Evolutionary conservation across 2,888 invertebrate species (phyloP), one percentile per base, ranked within the genome.

Genomic region (Uropetala carovei): DNA sequence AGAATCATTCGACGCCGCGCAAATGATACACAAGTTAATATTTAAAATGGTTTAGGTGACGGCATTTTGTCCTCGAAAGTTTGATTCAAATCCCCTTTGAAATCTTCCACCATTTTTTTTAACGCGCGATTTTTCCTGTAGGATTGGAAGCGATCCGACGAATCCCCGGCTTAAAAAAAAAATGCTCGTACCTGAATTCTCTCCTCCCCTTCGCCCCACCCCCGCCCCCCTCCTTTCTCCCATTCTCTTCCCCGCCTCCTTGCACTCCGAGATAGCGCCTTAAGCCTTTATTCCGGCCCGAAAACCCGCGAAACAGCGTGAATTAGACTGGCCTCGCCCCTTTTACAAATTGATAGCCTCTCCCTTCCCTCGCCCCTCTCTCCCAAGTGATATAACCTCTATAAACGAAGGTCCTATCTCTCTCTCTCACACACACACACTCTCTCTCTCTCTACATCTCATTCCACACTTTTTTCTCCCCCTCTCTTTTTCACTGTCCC

Each of bases 241-340:
- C 59, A 60, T 64, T 89, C 89, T 64, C 27, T 60, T 89, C 64
- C 64, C 60, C 30, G 30, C 57, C 93, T 92, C 92, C 92, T 92
- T 89, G 92, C 92, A 92, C 92, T 93, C 92, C 83, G 93, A 92
- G 93, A 93, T 93, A 93, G 93, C 93, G 93, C 94, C 93, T 93
- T 93, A 93, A 94, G 94, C 94, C 94, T 94, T 94, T 94, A 93
- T 94, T 94, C 94, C 94, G 93, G 93, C 94, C 94, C 93, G 93
- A 94, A 94, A 94, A 94, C 93, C 94, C 94, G 94, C 94, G 94
- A 94, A 89, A 75, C 75, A 82, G 60, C 22, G 14, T 56, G 92
- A 92, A 92, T 64, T 92, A 92, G 92, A 22, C 75, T n/a, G 18
- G 22, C 59, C 58, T 58, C 43, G 30, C 58, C 16, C 83, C 93